A percentile compares a stretch with the other conserved stretches of the same genome.
Evolutionary conservation across 1,140 invertebrate genomes (phyloP).

Genomic region (Drosophila fuyamai): DNA sequence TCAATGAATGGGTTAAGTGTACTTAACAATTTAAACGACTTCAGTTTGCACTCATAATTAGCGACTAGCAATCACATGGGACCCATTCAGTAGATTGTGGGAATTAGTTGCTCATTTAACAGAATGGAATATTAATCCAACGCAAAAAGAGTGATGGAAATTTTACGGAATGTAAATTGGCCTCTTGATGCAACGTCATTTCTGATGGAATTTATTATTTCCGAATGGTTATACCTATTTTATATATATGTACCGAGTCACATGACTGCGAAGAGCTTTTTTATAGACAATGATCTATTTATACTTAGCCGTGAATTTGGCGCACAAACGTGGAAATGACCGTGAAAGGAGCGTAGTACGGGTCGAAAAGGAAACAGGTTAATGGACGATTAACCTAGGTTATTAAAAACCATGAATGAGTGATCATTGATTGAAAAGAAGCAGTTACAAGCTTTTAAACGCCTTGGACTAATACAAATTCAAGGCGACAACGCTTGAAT

Average conservation of each 20-base stretch:
- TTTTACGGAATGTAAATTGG: slow-evolving; percentile 26
- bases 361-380: slow-evolving; percentile 17
- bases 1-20: slow-evolving; percentile 11
- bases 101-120: slow-evolving; percentile 39
- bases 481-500: slow-evolving; percentile 35
- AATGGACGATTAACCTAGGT: slow-evolving; percentile 4
- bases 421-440: slow-evolving; percentile 2
- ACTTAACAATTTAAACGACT: neutral
- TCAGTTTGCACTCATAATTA: slow-evolving; percentile 26
- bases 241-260: slow-evolving; percentile 27
- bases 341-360: slow-evolving; percentile 25
- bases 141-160: slow-evolving; percentile 25
- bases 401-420: slow-evolving; percentile 12
- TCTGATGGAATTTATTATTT: slow-evolving; percentile 36
- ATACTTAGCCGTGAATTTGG: slow-evolving; percentile 53
- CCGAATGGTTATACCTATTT: slow-evolving; percentile 21
- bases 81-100: slow-evolving; percentile 15
- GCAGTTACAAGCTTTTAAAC: slow-evolving; percentile 4
- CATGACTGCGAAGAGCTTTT: slow-evolving; percentile 62
- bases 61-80: slow-evolving; percentile 36
- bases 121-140: slow-evolving; percentile 44
- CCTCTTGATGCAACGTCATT: slow-evolving; percentile 20
- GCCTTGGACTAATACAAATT: slow-evolving; percentile 1
- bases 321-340: slow-evolving; percentile 49
- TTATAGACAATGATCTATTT: slow-evolving; percentile 56